Conservation (phyloP, 2,113 vertebrate species). For the Macheiramphus alcinus region DNA sequence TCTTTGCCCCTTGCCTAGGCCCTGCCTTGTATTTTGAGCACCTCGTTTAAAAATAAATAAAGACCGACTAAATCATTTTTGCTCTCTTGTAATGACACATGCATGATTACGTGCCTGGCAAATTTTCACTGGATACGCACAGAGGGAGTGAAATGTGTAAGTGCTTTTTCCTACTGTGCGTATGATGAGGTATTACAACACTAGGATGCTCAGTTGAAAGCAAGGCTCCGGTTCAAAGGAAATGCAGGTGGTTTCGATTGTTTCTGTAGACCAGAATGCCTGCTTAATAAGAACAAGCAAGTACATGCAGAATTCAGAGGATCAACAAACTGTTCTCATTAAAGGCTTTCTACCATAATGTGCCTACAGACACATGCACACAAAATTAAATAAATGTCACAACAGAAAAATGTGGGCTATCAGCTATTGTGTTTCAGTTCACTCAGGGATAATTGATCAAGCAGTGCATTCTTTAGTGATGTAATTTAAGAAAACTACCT, state of each 20-base stretch:
- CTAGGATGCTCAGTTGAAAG: slow-evolving; percentile 32
- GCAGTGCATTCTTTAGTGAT: not conserved
- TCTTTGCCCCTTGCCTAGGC: not conserved
- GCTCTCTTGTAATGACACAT: slow-evolving; percentile 12
- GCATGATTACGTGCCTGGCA: slow-evolving; percentile 49
- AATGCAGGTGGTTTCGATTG: slow-evolving; percentile 58
- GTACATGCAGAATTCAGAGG: slow-evolving; percentile 35
- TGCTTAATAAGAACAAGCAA: slow-evolving; percentile 53
- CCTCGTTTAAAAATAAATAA: not conserved
- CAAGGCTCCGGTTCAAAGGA: slow-evolving; percentile 50
- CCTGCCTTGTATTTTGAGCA: not conserved
- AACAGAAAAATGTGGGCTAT: slow-evolving; percentile 27
- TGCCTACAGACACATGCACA: slow-evolving; percentile 12
- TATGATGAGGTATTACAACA: slow-evolving; percentile 55
- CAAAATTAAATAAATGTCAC: slow-evolving; percentile 45
- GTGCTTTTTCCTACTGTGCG: slow-evolving; percentile 49
- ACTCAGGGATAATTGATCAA: not conserved
- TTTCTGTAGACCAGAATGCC: slow-evolving; percentile 19
- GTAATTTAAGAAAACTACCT: not conserved
- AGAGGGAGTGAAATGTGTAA: slow-evolving; percentile 43
- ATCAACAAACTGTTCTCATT: slow-evolving; percentile 54
- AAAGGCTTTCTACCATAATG: slow-evolving; percentile 12
- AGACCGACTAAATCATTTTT: not conserved
- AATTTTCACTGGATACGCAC: slow-evolving; percentile 18
- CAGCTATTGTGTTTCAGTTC: slow-evolving; percentile 3